A percentile compares a stretch with the other conserved stretches of the same genome.
Evolutionary conservation across 2,113 vertebrate genomes (phyloP).

Genomic region (Brachyhypopomus occidentalis): DNA sequence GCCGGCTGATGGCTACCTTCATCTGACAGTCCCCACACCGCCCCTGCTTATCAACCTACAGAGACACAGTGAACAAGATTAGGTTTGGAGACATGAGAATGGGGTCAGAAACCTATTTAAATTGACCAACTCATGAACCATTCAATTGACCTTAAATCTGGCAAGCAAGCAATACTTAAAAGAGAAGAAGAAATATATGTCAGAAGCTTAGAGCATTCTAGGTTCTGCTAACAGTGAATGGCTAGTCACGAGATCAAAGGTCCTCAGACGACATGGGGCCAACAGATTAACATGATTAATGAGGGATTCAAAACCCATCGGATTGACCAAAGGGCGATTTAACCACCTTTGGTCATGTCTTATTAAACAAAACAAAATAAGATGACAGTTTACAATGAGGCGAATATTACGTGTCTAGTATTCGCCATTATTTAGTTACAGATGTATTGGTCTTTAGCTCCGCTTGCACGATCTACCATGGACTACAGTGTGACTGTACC

Average conservation of each 20-base stretch:
- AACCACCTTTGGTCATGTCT: not conserved
- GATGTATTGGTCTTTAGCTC: too few species aligned
- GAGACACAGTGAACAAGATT: constrained; percentile 1
- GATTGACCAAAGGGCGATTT: constrained; percentile 7
- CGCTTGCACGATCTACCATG: not conserved
- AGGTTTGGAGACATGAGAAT: not conserved
- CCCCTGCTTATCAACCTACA: constrained; percentile 28
- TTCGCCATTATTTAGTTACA: too few species aligned
- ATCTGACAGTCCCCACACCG: constrained; percentile 38
- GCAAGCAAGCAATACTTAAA: not conserved
- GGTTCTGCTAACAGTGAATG: not conserved
- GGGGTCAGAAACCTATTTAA: not conserved
- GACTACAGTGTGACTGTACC: not conserved
- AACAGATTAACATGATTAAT: not conserved
- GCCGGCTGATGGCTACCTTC: constrained; percentile 28
- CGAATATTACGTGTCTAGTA: too few species aligned
- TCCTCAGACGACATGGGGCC: not conserved
- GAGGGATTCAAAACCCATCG: not conserved
- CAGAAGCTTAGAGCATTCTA: not conserved
- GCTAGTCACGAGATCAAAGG: constrained; percentile 13
- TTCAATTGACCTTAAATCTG: not conserved
- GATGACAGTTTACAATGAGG: not conserved
- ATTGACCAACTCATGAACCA: not conserved
- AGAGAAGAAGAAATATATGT: too few species aligned
- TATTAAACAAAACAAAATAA: too few species aligned